Percentiles rank a stretch among this genome's conserved stretches.
Conservation (phyloP, 2,888 invertebrate genomes). For the Ophion costatus region DNA sequence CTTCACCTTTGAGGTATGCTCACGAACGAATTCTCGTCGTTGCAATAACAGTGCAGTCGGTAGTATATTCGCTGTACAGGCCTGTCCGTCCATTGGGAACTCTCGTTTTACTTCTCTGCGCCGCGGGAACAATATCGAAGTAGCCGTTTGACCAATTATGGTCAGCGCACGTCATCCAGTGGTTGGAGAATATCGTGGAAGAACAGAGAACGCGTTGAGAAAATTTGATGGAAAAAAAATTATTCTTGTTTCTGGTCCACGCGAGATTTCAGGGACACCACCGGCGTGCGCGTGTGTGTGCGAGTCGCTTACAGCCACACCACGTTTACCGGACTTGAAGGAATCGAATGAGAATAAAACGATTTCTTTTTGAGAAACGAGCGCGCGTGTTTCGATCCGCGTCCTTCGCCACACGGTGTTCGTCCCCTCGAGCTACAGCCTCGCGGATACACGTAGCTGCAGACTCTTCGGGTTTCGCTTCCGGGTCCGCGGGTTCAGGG, state of each 20-base stretch:
- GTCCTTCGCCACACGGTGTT: slow-evolving; percentile 47
- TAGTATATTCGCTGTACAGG: no score
- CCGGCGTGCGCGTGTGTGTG: neutral
- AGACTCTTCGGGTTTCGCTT: slow-evolving; percentile 66
- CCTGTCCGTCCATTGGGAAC: no score
- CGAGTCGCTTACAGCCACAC: neutral
- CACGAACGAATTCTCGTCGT: no score
- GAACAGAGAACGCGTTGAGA: slow-evolving; percentile 14
- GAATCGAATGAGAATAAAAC: slow-evolving; percentile 31
- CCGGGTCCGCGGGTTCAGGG: slow-evolving; percentile 74
- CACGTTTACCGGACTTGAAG: slow-evolving; percentile 14
- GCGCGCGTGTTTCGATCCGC: slow-evolving; percentile 52
- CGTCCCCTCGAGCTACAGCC: slow-evolving; percentile 29
- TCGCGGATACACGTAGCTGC: neutral
- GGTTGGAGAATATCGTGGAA: neutral
- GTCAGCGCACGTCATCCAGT: slow-evolving; percentile 5
- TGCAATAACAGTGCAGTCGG: no score
- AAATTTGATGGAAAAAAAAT: slow-evolving; percentile 33
- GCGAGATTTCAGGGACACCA: slow-evolving; percentile 45
- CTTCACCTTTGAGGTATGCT: no score
- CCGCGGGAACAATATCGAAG: neutral
- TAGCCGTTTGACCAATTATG: neutral
- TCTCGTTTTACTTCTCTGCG: no score
- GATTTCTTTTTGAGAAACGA: slow-evolving; percentile 1
- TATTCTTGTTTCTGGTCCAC: slow-evolving; percentile 41